phyloP scores from a whole-genome alignment of 2,113 vertebrate genomes.

The Craseonycteris thonglongyai region DNA sequence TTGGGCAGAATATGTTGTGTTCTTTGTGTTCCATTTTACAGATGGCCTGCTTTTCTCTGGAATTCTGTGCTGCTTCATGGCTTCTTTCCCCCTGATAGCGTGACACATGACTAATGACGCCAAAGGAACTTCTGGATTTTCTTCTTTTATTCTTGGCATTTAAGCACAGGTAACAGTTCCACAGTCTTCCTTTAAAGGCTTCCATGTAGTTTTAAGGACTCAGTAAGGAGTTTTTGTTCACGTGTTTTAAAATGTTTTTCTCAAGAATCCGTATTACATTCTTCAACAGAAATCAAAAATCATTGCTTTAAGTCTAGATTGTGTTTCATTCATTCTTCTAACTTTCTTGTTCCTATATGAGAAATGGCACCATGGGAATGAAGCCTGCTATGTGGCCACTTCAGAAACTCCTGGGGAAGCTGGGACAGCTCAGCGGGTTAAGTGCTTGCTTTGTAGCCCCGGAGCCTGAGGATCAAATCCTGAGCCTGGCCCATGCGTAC shows the following conservation, averaged over 20 bases:
- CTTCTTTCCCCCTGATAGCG: constrained; percentile 13
- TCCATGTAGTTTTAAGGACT: not conserved
- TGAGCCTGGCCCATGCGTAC: too few species aligned
- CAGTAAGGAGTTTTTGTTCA: not conserved
- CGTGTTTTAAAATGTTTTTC: not conserved
- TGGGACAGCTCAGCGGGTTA: too few species aligned
- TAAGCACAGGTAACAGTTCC: not conserved
- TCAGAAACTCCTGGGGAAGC: not conserved
- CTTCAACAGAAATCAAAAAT: not conserved
- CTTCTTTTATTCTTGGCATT: constrained; percentile 34
- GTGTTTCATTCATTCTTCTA: constrained; percentile 33
- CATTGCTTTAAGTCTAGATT: constrained; percentile 1
- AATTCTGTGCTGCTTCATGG: not conserved
- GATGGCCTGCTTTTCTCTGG: not conserved
- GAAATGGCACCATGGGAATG: not conserved
- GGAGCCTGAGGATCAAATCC: too few species aligned
- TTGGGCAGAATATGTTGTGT: not conserved
- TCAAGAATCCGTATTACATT: not conserved
- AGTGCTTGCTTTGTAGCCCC: too few species aligned
- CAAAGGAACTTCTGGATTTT: constrained; percentile 40
- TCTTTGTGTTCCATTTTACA: not conserved
- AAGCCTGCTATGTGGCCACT: not conserved
- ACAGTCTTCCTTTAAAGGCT: constrained; percentile 16
- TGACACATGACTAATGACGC: not conserved
- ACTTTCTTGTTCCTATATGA: not conserved